phyloP scores from a whole-genome alignment of 2,888 invertebrate genomes.

The Noctua pronuba region DNA sequence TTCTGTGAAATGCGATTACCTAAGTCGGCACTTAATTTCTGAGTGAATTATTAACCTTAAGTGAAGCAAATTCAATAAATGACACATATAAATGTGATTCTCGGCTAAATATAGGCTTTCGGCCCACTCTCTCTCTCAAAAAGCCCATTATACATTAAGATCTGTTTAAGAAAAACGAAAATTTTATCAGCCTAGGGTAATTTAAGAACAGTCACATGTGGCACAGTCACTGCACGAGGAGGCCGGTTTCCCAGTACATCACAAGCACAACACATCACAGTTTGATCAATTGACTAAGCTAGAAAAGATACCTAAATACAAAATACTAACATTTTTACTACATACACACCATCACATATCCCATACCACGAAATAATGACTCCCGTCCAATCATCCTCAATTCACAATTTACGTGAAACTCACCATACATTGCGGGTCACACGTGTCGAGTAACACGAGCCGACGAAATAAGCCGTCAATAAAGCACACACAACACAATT shows the following conservation, averaged over 20 bases:
- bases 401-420: slow-evolving; percentile 8
- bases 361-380: neutral
- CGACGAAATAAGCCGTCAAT: slow-evolving; percentile 46
- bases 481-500: slow-evolving; percentile 37
- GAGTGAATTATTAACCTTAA: neutral
- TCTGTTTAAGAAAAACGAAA: no score
- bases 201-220: no score
- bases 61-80: neutral
- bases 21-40: neutral
- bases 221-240: neutral
- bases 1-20: neutral
- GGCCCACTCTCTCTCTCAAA: neutral
- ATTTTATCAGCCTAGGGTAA: no score
- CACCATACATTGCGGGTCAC: slow-evolving; percentile 30
- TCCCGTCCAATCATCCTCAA: slow-evolving; percentile 18
- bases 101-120: neutral
- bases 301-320: neutral
- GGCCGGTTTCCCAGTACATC: neutral
- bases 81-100: neutral
- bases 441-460: slow-evolving; percentile 26
- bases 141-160: no score
- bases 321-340: neutral
- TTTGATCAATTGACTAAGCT: neutral
- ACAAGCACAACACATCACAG: no score
- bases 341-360: no score